phyloP scores from a whole-genome alignment of 2,888 invertebrate species.

The Bruchidius siliquastri region DNA sequence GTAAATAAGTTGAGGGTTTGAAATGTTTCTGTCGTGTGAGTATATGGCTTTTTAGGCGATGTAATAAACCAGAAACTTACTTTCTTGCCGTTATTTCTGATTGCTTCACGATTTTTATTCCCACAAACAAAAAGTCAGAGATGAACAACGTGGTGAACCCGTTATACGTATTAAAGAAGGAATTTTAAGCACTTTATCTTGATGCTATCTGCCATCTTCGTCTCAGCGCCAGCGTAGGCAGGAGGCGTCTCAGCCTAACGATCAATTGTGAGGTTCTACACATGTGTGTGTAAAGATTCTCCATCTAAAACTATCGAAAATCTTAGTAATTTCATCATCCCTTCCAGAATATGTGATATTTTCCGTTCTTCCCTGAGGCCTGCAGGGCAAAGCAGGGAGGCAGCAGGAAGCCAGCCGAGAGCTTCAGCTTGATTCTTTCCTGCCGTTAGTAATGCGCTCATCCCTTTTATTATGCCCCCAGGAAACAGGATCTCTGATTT shows the following conservation, averaged over 20 bases:
- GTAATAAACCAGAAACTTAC: neutral
- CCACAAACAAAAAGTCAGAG: too few species aligned
- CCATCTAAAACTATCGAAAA: neutral
- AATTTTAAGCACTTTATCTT: too few species aligned
- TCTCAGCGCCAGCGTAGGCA: too few species aligned
- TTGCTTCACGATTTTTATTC: neutral
- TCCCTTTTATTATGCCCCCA: neutral
- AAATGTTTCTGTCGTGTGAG: neutral
- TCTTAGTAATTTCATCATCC: neutral
- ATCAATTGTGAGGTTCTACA: too few species aligned
- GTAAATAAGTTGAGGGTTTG: neutral
- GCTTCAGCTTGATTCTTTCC: neutral
- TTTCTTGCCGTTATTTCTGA: neutral
- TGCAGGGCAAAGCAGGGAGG: neutral
- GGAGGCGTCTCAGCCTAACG: too few species aligned
- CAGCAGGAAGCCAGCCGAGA: neutral
- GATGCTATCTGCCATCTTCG: too few species aligned
- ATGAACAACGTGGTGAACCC: too few species aligned
- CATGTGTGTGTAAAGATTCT: too few species aligned
- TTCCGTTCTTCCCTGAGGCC: neutral
- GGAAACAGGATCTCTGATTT: neutral
- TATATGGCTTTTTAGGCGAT: neutral
- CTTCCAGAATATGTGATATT: neutral
- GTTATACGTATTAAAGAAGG: too few species aligned
- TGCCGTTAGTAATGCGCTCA: neutral